Conservation (phyloP, 2,113 vertebrate species). For the Sorex araneus region DNA sequence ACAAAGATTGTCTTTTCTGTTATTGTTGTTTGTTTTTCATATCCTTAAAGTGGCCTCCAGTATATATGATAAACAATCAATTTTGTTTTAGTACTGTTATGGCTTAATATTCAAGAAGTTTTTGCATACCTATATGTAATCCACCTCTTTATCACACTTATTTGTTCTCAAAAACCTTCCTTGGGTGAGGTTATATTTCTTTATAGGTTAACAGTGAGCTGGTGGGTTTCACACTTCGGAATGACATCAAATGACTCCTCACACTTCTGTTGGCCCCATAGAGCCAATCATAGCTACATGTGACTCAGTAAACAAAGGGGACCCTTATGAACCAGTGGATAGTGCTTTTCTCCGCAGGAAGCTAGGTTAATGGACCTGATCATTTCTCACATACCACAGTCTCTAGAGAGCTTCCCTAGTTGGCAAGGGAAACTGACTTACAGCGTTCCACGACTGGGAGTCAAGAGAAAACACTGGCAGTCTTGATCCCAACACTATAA, state of each 20-base stretch:
- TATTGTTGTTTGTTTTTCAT: no score
- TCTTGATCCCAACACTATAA: constrained; percentile 42
- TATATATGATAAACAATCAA: neutral
- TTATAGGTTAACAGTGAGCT: neutral
- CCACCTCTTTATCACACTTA: neutral
- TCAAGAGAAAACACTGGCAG: constrained; percentile 59
- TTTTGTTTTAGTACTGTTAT: neutral
- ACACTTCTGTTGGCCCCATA: no score
- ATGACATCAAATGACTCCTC: neutral
- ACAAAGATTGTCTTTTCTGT: neutral
- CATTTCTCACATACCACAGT: neutral
- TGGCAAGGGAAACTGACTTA: neutral
- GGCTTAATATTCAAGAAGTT: neutral
- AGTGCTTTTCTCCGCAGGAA: neutral
- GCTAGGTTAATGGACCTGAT: neutral
- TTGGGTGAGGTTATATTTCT: neutral
- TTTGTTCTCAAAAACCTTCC: constrained; percentile 2
- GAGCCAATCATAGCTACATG: neutral
- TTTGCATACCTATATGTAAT: neutral
- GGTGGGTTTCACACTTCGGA: neutral
- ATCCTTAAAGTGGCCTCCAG: no score
- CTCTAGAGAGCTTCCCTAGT: neutral
- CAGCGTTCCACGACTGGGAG: neutral
- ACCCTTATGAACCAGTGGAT: neutral
- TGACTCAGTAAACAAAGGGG: neutral